Evolutionary conservation across 2,888 invertebrate genomes (phyloP), one percentile per base, ranked within the genome.

Genomic region (Petrolisthes cinctipes): DNA sequence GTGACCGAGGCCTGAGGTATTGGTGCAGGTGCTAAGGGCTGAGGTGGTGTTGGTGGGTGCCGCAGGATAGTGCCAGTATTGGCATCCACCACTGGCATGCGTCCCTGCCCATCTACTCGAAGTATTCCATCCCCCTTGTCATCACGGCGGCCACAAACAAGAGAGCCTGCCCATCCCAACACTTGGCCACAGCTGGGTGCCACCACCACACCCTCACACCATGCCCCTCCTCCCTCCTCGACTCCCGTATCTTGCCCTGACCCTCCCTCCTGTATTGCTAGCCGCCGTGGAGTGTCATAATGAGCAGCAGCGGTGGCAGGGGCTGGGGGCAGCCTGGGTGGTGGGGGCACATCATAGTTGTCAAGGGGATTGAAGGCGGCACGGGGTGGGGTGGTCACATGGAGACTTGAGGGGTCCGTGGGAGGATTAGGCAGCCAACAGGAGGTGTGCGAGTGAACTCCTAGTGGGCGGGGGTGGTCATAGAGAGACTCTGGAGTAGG

Each of bases 71-170:
- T 86, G 71, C 90, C 90, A 11, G 91, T 90, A 73, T 90, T 85
- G 54, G 91, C 91, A 56, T 91, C 89, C 68, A 91, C 75, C 20
- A 91, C 89, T 1, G 91, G 90, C 90, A 91, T 91, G 51, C 90
- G 80, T 53, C 90, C 90, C 14, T 90, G 89, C 7, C 90, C 91
- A 73, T 91, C 87, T 54, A 90, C 91, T 37, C 88, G 68, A 37
- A 88, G 81, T 14, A 75, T 84, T 56, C 82, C 87, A n/a, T 82
- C 23, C 37, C 76, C 85, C 1, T 75, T 81, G n/a, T 78, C 79
- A 6, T 86, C 83, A 5, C 68, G 66, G 14, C 90, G 82, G 14
- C 90, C 85, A 79, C 89, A 89, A 76, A 90, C 88, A 71, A 90
- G 83, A 9, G 89, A 84, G 17, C 89, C 89, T 56, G 89, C 87